Evolutionary conservation across 2,888 invertebrate species (phyloP).

Genomic region (Acronicta psi): DNA sequence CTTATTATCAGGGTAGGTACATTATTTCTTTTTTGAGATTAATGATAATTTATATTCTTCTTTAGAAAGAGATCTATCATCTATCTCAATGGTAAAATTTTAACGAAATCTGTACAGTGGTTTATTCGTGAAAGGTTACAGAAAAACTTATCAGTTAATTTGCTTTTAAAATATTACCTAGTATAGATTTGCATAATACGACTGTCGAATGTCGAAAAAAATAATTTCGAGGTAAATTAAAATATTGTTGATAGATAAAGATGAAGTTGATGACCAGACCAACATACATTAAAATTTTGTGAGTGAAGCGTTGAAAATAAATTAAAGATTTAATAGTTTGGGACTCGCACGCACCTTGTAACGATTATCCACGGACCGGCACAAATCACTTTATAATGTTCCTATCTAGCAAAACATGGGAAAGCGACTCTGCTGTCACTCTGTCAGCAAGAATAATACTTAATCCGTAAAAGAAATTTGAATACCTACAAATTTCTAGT

Average conservation of each 20-base stretch:
- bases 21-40: no score
- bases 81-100: no score
- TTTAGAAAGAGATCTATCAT: no score
- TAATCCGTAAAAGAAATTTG: conserved; percentile 13
- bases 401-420: conserved; percentile 62
- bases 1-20: no score
- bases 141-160: no score
- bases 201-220: background rate
- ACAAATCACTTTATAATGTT: conserved; percentile 78
- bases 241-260: conserved; percentile 20
- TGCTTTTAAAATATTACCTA: no score
- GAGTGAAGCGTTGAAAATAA: conserved; percentile 56
- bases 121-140: no score
- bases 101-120: no score
- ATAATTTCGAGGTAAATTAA: conserved; percentile 3
- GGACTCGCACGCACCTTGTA: conserved; percentile 67
- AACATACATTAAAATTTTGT: conserved; percentile 16
- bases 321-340: conserved; percentile 67
- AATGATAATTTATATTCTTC: no score
- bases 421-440: conserved; percentile 19
- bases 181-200: no score
- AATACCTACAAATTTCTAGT: conserved; percentile 29
- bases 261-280: conserved; percentile 53
- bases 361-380: conserved; percentile 69
- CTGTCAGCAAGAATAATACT: conserved; percentile 13